These are phyloP conservation scores for Drosophila gaucha DNA, from an alignment of 2,888 invertebrate genomes.

Conservation along the genomic window DNA sequence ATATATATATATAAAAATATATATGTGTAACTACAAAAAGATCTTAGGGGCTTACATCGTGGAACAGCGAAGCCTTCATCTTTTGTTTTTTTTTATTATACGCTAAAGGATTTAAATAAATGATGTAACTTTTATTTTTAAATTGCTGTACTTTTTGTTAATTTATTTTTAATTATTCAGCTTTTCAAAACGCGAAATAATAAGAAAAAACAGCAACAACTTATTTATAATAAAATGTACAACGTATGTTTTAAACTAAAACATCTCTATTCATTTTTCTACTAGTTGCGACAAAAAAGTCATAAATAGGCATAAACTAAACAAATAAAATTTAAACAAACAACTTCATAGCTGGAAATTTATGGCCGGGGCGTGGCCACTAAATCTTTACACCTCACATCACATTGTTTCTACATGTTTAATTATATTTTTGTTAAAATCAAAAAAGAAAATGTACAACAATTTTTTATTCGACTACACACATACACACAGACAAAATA, in stretches of 20 bases:
- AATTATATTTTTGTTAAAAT: constrained; percentile 35
- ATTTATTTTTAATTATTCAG: constrained; percentile 61
- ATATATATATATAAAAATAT: neutral
- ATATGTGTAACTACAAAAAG: constrained; percentile 15
- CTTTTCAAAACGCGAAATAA: constrained; percentile 31
- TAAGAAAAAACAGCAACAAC: constrained; percentile 22
- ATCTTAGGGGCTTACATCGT: constrained; percentile 39
- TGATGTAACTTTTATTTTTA: constrained; percentile 44
- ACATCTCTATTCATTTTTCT: constrained; percentile 54
- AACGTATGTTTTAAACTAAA: constrained; percentile 67
- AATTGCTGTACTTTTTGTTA: constrained; percentile 63
- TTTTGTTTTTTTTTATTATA: constrained; percentile 12
- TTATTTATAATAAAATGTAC: constrained; percentile 64
- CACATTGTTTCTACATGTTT: constrained; percentile 56
- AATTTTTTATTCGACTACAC: constrained; percentile 18
- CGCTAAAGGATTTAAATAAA: constrained; percentile 37
- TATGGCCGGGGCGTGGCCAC: constrained; percentile 3
- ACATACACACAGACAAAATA: constrained; percentile 39
- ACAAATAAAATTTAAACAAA: constrained; percentile 47
- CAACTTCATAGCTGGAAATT: constrained; percentile 23
- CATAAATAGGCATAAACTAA: constrained; percentile 70
- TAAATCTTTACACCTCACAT: constrained; percentile 58
- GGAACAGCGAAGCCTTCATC: constrained; percentile 37
- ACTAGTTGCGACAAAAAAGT: constrained; percentile 77
- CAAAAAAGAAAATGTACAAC: constrained; percentile 18